Evolutionary conservation across 2,888 invertebrate genomes (phyloP), one percentile per base, ranked within the genome.

Genomic region (Conchocele bisecta): DNA sequence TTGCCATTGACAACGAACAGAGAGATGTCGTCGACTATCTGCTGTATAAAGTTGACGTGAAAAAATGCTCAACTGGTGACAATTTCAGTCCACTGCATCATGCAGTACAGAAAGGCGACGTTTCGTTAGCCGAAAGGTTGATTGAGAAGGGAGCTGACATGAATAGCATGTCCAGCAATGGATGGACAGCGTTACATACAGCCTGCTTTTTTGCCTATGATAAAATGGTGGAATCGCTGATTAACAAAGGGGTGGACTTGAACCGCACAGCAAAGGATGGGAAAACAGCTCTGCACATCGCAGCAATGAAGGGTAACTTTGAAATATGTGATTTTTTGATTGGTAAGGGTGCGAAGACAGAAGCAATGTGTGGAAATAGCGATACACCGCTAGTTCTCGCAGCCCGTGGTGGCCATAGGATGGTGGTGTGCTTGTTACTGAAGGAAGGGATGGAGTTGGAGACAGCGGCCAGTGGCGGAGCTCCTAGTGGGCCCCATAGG

Each of bases 381-480:
- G 70, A 81, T 31, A 75, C 70, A n/a, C 68, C 81, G 2, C 31
- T 81, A n/a, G 73, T 70, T 9, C 59, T 68, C 17, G 81, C 81
- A 22, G 79, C 81, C 13, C 48, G 58, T 26, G 69, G 60, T 28
- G 60, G 66, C 26, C 70, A 79, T 60, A 29, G 63, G 44, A 68
- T 65, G 42, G 42, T 75, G 6, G 65, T 70, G 0, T 69, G 75
- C 51, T 58, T 68, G 46, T 56, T 81, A 20, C 17, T 78, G 5
- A 61, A 59, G 22, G 75, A 78, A 54, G 75, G 75, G 1, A 66
- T 75, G 60, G 66, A 75, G 15, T 41, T 75, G 0, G 66, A 70
- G 20, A 29, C 29, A 9, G 54, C 33, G 26, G 46, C 50, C 35
- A 15, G 29, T 15, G 42, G 42, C 42, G n/a, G 42, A n/a, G 42